phyloP scores from a whole-genome alignment of 30 jellyfish, hydroid and myxozoan genomes.

The Pelagia noctiluca region DNA sequence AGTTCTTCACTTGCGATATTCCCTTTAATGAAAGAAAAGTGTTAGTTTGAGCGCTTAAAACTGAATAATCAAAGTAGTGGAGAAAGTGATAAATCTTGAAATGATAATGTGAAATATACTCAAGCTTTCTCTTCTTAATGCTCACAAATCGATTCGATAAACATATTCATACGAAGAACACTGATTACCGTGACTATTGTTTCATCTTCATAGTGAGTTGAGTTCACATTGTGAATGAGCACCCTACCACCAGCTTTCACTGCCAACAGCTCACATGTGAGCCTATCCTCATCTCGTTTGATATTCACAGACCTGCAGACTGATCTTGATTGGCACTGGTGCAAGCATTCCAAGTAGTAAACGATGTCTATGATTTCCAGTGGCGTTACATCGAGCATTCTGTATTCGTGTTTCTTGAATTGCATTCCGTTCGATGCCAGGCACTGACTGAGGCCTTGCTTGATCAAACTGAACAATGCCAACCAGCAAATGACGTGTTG shows the following conservation, averaged over 20 bases:
- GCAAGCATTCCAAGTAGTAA: conserved; percentile 29
- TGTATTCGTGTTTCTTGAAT: conserved; percentile 18
- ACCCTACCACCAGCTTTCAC: conserved; percentile 17
- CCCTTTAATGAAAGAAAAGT: too few species aligned
- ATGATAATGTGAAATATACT: too few species aligned
- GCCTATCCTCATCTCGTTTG: neutral
- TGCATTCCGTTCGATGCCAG: conserved; percentile 26
- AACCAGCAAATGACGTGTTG: too few species aligned
- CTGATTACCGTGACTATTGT: neutral
- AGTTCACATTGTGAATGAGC: neutral
- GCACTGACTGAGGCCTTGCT: neutral
- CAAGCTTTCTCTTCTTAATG: too few species aligned
- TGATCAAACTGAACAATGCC: too few species aligned
- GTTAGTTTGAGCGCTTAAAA: too few species aligned
- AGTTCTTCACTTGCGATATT: too few species aligned
- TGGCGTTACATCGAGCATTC: conserved; percentile 23
- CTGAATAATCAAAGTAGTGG: too few species aligned
- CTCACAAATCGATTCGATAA: too few species aligned
- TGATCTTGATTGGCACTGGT: conserved; percentile 32
- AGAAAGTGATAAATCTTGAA: too few species aligned
- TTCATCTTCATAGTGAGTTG: conserved; percentile 16
- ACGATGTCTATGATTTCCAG: neutral
- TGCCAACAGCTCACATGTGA: conserved; percentile 53
- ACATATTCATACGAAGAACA: too few species aligned
- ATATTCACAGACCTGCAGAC: conserved; percentile 51